Evolutionary conservation across 2,888 invertebrate genomes (phyloP), one percentile per base, ranked within the genome.

Genomic region (Drosophila neonasuta): DNA sequence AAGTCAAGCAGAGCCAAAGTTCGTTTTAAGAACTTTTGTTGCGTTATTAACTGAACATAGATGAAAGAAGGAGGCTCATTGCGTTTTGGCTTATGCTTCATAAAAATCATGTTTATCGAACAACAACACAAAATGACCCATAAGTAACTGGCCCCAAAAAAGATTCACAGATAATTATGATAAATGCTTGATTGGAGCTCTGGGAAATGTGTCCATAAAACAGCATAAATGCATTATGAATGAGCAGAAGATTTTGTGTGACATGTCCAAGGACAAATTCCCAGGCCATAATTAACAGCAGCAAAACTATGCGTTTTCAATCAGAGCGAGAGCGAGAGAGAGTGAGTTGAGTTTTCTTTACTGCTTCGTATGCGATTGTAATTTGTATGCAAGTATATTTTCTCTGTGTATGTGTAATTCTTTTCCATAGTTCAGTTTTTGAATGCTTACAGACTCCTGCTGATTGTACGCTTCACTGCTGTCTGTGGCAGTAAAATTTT

Each of bases 151-250:
- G 17, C 52, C 39, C 24, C 24, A 0, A 24, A 24, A 67, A 63
- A 61, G 62, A 77, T 71, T 72, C 68, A 46, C 13, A 32, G 30
- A 52, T 80, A 80, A 80, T 84, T 77, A 70, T 64, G 80, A 84
- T 84, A 71, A 80, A 80, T 84, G 70, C 51, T 46, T 77, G 57
- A 69, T 77, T 57, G 61, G 10, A n/a, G 68, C 57, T 51, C 3
- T 50, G 77, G 51, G 52, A 54, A 52, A 46, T 60, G 30, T 36
- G 30, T 36, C 15, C 51, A 11, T 7, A 9, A 39, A 46, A 45
- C 29, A 32, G 15, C 20, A 15, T 20, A 39, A 59, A 32, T 59
- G 15, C 45, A 36, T 56, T 56, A 56, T 24, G 24, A 55, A 13
- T 24, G n/a, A 20, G 34, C 10, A 13, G 3, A 20, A 20, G 17